These are phyloP conservation scores for Chelonia mydas DNA, from an alignment of 2,797 vertebrate genomes.

Conservation along the genomic window DNA sequence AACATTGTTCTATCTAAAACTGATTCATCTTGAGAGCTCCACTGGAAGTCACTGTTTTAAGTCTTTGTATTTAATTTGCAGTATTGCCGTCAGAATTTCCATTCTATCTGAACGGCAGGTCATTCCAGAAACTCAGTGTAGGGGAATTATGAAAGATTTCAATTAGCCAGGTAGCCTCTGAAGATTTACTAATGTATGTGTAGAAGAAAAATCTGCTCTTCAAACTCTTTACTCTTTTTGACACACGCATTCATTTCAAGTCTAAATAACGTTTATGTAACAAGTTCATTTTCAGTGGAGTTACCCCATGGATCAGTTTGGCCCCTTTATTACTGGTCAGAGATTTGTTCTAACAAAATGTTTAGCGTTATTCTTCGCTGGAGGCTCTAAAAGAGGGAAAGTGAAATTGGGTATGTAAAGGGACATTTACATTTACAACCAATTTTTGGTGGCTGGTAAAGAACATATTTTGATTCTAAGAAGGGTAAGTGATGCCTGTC, in stretches of 20 bases:
- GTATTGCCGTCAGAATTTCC: conserved; percentile 45
- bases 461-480: background rate
- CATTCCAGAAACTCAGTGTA: background rate
- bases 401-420: background rate
- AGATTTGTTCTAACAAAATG: background rate
- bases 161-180: conserved; percentile 70
- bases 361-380: background rate
- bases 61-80: conserved; percentile 67
- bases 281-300: conserved; percentile 12
- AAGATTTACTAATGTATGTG: conserved; percentile 57
- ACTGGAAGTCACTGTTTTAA: conserved; percentile 40
- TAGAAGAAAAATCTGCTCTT: conserved; percentile 46
- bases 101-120: conserved; percentile 55
- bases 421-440: background rate
- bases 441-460: conserved; percentile 7
- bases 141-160: conserved; percentile 56
- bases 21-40: conserved; percentile 65
- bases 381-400: background rate
- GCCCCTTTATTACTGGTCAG: background rate
- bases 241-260: conserved; percentile 33
- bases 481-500: background rate
- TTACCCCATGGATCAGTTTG: background rate
- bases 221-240: conserved; percentile 19
- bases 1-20: conserved; percentile 45
- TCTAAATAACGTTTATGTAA: conserved; percentile 39